Percentiles rank a stretch among this genome's conserved stretches.
These are phyloP conservation scores for Lithobius niger DNA, from an alignment of 1,140 invertebrate species.

Conservation along the genomic window DNA sequence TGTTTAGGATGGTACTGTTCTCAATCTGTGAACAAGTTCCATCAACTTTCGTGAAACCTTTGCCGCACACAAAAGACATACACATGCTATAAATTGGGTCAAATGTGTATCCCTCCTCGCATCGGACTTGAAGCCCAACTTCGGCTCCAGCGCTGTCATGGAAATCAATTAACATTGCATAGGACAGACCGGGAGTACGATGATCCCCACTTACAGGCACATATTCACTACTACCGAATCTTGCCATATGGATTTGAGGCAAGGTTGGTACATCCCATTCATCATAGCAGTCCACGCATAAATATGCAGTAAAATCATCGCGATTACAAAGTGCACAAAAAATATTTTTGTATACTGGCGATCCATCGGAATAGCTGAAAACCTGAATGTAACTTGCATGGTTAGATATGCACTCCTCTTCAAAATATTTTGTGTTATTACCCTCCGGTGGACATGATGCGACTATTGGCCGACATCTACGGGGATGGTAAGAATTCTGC, in stretches of 20 bases:
- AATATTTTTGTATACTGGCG: conserved; percentile 30
- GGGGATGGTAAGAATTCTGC: neutral
- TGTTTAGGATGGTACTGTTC: neutral
- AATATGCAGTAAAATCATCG: neutral
- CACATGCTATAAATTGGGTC: conserved; percentile 22
- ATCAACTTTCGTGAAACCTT: conserved; percentile 15
- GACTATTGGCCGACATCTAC: conserved; percentile 2
- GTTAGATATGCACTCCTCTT: neutral
- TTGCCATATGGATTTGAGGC: too few species aligned
- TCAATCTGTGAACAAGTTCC: conserved; percentile 16
- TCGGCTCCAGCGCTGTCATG: conserved; percentile 16
- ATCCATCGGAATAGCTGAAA: neutral
- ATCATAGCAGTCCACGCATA: neutral
- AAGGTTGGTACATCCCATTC: too few species aligned
- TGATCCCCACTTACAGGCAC: too few species aligned
- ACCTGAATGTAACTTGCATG: neutral
- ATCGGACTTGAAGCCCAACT: conserved; percentile 14
- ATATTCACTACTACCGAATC: too few species aligned
- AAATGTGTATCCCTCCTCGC: conserved; percentile 20
- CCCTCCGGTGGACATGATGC: neutral
- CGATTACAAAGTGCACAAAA: conserved; percentile 30
- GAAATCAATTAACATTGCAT: conserved; percentile 19
- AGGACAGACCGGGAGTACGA: neutral
- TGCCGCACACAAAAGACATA: conserved; percentile 18
- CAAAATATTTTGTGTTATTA: neutral